phyloP scores from a whole-genome alignment of 2,113 vertebrate genomes.

The Cephalopholis sonnerati region DNA sequence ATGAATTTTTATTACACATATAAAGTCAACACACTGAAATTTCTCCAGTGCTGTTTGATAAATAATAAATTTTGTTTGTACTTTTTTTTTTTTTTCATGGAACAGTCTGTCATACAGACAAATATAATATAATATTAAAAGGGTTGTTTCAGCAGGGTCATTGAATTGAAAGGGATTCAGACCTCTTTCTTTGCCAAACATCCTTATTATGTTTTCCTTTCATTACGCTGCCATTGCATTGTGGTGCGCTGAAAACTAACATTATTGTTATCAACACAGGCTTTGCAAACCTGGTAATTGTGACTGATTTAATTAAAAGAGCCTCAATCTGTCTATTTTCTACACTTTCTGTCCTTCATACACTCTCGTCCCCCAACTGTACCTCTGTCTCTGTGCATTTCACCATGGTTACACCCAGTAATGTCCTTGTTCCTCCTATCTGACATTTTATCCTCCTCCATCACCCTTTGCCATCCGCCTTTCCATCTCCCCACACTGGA shows the following conservation, averaged over 20 bases:
- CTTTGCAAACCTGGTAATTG: slow-evolving; percentile 53
- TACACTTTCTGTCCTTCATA: slow-evolving; percentile 17
- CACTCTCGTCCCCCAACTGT: slow-evolving; percentile 38
- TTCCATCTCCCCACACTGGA: slow-evolving; percentile 77
- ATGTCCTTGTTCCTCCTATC: slow-evolving; percentile 68
- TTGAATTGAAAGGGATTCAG: background rate
- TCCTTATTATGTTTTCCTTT: slow-evolving; percentile 27
- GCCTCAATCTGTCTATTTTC: slow-evolving; percentile 36
- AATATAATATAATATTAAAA: slow-evolving; percentile 1
- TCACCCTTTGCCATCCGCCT: slow-evolving; percentile 69
- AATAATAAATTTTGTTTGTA: background rate
- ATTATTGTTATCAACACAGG: slow-evolving; percentile 16
- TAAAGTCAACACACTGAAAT: slow-evolving; percentile 20
- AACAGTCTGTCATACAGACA: background rate
- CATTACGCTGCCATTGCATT: slow-evolving; percentile 16
- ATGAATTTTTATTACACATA: background rate
- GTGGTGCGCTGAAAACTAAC: slow-evolving; percentile 26
- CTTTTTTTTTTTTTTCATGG: background rate
- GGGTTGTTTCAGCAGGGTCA: background rate
- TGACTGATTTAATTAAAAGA: slow-evolving; percentile 64
- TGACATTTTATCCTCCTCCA: slow-evolving; percentile 77
- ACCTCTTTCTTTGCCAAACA: slow-evolving; percentile 20
- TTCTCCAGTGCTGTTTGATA: background rate
- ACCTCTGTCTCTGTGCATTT: slow-evolving; percentile 35
- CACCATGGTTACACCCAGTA: slow-evolving; percentile 65